These are phyloP conservation scores for Eulemur macaco DNA, from an alignment of 2,113 vertebrate genomes.

Conservation along the genomic window DNA sequence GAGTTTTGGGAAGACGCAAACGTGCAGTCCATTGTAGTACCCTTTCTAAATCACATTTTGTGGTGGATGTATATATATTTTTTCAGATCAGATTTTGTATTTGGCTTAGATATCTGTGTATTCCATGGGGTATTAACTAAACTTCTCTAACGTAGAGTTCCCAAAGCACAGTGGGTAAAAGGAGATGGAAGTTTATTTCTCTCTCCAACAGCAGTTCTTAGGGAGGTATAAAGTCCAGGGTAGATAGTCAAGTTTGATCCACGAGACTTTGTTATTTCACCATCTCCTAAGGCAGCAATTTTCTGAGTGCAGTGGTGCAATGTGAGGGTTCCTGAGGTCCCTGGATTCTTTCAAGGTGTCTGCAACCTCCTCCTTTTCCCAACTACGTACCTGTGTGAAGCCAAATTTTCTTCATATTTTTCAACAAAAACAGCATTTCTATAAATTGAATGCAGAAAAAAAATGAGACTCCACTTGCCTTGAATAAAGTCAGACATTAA, in stretches of 20 bases:
- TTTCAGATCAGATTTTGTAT: not conserved
- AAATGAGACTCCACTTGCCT: not conserved
- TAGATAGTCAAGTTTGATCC: not conserved
- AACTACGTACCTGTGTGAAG: not conserved
- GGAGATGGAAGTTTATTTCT: not conserved
- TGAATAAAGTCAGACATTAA: not conserved
- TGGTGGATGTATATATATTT: not conserved
- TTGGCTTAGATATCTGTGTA: not conserved
- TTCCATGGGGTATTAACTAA: not conserved
- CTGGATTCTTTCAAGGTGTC: not conserved
- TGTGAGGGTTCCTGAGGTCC: not conserved
- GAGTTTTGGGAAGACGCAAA: not conserved
- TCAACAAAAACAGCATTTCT: not conserved
- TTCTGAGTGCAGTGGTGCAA: not conserved
- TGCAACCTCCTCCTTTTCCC: not conserved
- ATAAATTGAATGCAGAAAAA: not conserved
- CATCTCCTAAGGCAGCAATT: not conserved
- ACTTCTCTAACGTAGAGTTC: not conserved
- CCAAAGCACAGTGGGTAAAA: not conserved
- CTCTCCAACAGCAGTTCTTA: not conserved
- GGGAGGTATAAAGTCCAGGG: not conserved
- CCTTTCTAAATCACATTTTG: not conserved
- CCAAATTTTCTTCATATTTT: not conserved
- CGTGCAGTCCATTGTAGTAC: not conserved
- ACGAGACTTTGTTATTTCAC: not conserved